These are phyloP conservation scores for Hyperoodon ampullatus DNA, from an alignment of 2,113 vertebrate species.

Conservation along the genomic window DNA sequence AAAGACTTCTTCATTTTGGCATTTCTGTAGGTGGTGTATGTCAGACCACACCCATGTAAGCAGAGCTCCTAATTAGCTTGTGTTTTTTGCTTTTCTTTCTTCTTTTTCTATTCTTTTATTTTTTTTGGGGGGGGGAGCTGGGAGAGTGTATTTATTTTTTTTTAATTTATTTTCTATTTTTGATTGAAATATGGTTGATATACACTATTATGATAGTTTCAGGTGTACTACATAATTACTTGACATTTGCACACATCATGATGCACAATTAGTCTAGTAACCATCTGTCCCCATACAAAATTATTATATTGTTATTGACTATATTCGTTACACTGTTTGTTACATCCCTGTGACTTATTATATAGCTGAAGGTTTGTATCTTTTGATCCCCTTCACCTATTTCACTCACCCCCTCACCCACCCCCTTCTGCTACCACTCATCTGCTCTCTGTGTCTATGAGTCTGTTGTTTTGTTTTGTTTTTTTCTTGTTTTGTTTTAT, in stretches of 20 bases:
- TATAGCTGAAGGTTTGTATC: not conserved
- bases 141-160: not conserved
- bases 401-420: not conserved
- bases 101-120: not conserved
- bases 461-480: not conserved
- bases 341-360: not conserved
- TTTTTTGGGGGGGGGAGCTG: fast-evolving
- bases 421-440: not conserved
- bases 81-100: not conserved
- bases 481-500: not conserved
- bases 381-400: not conserved
- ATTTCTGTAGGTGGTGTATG: not conserved
- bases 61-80: not conserved
- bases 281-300: not conserved
- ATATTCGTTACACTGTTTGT: not conserved
- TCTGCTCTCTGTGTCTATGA: not conserved
- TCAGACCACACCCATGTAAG: not conserved
- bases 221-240: not conserved
- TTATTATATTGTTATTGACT: not conserved
- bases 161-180: not conserved
- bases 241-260: not conserved
- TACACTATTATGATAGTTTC: not conserved
- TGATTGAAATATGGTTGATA: not conserved
- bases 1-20: not conserved
- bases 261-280: not conserved